Base-by-base conservation (phyloP, 2,797 vertebrate species). In the Dermochelys coriacea region DNA sequence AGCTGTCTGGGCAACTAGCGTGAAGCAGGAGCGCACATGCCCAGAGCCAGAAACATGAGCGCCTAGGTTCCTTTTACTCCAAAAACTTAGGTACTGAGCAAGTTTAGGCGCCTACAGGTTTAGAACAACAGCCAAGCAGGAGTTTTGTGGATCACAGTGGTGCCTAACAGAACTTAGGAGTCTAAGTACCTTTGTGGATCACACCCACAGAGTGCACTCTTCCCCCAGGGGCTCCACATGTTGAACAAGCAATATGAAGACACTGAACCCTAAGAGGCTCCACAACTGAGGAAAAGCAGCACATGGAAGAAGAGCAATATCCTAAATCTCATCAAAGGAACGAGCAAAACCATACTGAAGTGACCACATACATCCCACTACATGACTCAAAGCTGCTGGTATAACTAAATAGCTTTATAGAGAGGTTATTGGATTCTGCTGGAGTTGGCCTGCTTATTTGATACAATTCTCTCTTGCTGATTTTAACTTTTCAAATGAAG, bases 261-360 rank as follows among this genome's bases (percentile, higher is more conserved):
- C 3, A 31, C 34, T 50, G 31, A 81, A 37, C 7, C 27, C 51
- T 29, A 0, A 2, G 49, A 0, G 4, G 37, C 79, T 29, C 41
- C n/a, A 5, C 45, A 29, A 10, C 4, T 0, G 3, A 79, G 34
- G 34, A 34, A 80, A 34, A 52, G 31, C 34, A 0, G 0, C 15
- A 12, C 59, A 68, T 79, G 47, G 49, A 47, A 2, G 54, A 90
- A 71, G 18, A 80, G n/a, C 19, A 15, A 19, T 47, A 11, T 14
- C 6, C 64, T 37, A 50, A 12, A 0, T 0, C 21, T 79, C n/a
- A 83, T 37, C 6, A 47, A 86, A 88, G 51, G 8, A 54, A 37
- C 2, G 21, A 59, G 47, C 51, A 90, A 82, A 92, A 85, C 23
- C 4, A 77, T 3, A 31, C 18, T 3, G 1, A 47, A 75, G 37